These are phyloP conservation scores for Synergus umbraculus DNA, from an alignment of 2,888 invertebrate genomes.

Conservation along the genomic window DNA sequence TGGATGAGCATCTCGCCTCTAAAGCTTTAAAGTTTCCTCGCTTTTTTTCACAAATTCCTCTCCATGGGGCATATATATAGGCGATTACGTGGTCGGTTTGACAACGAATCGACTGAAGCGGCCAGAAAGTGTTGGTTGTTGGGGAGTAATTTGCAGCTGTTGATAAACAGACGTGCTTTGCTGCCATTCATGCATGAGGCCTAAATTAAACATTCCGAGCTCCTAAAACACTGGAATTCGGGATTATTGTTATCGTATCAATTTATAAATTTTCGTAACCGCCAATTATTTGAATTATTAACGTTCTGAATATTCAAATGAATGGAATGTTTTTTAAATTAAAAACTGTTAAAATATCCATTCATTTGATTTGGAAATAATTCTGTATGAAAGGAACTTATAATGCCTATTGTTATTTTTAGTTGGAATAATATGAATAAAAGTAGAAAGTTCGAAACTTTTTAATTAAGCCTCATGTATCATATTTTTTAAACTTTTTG, in stretches of 20 bases:
- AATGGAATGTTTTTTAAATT: too few species aligned
- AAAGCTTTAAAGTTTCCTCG: conserved; percentile 19
- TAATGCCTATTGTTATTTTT: too few species aligned
- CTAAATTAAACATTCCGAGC: neutral
- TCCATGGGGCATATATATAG: conserved; percentile 37
- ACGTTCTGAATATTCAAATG: too few species aligned
- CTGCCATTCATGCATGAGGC: conserved; percentile 47
- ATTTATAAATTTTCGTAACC: neutral
- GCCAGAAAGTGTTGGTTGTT: neutral
- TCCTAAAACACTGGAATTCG: neutral
- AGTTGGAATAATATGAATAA: too few species aligned
- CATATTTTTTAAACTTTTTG: too few species aligned
- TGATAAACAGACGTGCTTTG: conserved; percentile 56
- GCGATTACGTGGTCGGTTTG: conserved; percentile 56
- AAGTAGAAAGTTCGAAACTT: too few species aligned
- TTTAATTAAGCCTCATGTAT: too few species aligned
- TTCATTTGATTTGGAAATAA: too few species aligned
- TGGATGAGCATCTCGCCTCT: neutral
- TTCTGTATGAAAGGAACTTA: too few species aligned
- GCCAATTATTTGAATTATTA: too few species aligned
- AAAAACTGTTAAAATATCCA: too few species aligned
- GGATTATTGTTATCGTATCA: neutral
- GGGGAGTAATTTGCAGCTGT: conserved; percentile 47
- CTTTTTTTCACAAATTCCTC: conserved; percentile 7
- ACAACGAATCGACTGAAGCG: conserved; percentile 42